Conservation (phyloP, 2,888 invertebrate species). For the Axea sp. region DNA sequence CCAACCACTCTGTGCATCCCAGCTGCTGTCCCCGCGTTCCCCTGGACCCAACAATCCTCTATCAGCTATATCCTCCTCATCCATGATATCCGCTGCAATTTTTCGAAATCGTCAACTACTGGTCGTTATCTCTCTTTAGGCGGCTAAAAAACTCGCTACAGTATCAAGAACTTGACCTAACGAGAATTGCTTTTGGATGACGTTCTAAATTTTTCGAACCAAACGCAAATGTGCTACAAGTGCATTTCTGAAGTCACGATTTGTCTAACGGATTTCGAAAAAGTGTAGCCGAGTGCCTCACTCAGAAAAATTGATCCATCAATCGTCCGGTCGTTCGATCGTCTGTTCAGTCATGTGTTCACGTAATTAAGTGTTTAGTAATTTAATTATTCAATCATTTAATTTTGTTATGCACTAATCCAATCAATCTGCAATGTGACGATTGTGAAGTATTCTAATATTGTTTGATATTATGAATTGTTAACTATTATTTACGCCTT, state of each 20-base stretch:
- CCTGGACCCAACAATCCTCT: slow-evolving; percentile 63
- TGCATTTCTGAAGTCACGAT: neutral
- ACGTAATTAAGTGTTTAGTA: too few species aligned
- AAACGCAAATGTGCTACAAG: neutral
- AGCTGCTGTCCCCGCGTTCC: slow-evolving; percentile 47
- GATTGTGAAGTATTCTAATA: too few species aligned
- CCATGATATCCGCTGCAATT: slow-evolving; percentile 64
- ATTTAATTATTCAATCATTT: too few species aligned
- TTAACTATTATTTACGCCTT: too few species aligned
- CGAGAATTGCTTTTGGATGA: slow-evolving; percentile 16
- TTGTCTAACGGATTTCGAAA: slow-evolving; percentile 1
- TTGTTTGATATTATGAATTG: too few species aligned
- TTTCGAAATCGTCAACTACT: slow-evolving; percentile 55
- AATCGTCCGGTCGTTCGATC: too few species aligned
- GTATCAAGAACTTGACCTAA: slow-evolving; percentile 28
- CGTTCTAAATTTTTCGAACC: slow-evolving; percentile 18
- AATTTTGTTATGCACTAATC: too few species aligned
- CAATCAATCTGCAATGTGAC: too few species aligned
- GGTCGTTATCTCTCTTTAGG: slow-evolving; percentile 28
- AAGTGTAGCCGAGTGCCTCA: too few species aligned
- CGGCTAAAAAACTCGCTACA: slow-evolving; percentile 31
- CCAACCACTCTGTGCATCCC: slow-evolving; percentile 75
- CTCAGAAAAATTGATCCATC: too few species aligned
- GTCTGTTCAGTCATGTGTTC: too few species aligned
- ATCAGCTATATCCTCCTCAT: slow-evolving; percentile 71